Evolutionary conservation across 37 sponge, comb jelly and placozoan genomes (phyloP), one percentile per base, ranked within the genome.

Genomic region (Aplysina aerophoba): DNA sequence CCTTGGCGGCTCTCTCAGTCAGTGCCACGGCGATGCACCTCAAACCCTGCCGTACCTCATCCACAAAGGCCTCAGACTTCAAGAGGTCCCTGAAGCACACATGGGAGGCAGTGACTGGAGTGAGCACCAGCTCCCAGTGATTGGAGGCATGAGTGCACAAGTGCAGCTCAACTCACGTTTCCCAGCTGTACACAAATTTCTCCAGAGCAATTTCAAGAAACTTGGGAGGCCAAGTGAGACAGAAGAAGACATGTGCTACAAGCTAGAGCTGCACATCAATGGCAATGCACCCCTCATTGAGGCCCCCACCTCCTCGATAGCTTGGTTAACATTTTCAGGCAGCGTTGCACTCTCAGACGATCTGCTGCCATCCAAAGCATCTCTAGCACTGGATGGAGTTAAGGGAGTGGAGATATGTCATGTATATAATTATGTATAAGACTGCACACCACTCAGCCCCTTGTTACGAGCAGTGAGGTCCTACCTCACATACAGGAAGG

Each of bases 131-230:
- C 22, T 36, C 74, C 28, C 1, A 73, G 34, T 4, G 6, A 79
- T 79, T 17, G 13, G 55, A 28, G n/a, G 59, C 24, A 59, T 81
- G 27, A 58, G 31, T 58, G 63, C 15, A 81, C 63, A 35, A 25
- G 35, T n/a, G 34, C 40, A 39, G 4, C 15, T 40, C 31, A 83
- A 14, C 44, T 44, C 69, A 92, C 92, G 81, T 92, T 65, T 88
- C 82, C 92, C 92, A 92, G 0, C 83, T 69, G 79, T 88, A 86
- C 12, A 92, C 86, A 64, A 86, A 88, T 74, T 78, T 88, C 53
- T 86, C 61, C 62, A 92, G 41, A 16, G 86, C 83, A 27, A 86
- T 62, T 54, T 92, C 89, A 13, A 92, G 62, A 53, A 92, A 78
- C 92, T 92, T n/a, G 79, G 50, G 36, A 38, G 22, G 20, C 71